These are phyloP conservation scores for Carcinoscorpius rotundicauda DNA, from an alignment of 1,140 invertebrate genomes.

Conservation along the genomic window DNA sequence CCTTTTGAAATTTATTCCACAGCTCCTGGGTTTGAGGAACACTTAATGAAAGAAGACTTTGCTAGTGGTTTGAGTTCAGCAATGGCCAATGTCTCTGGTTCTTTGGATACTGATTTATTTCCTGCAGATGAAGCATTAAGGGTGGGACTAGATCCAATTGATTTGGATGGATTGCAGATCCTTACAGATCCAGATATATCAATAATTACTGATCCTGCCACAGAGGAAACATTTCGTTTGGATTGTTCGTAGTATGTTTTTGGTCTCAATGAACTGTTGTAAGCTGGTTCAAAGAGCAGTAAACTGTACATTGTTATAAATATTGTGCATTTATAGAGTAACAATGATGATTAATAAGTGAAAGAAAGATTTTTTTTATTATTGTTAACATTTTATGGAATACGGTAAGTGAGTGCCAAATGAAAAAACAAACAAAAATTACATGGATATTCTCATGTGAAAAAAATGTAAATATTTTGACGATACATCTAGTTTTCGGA, in stretches of 20 bases:
- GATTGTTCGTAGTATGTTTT: slow-evolving; percentile 40
- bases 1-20: slow-evolving; percentile 36
- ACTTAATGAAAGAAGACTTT: slow-evolving; percentile 39
- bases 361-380: too few species aligned
- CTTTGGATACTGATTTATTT: slow-evolving; percentile 54
- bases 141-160: slow-evolving; percentile 57
- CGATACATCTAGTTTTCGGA: too few species aligned
- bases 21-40: slow-evolving; percentile 45
- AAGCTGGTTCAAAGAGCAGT: too few species aligned
- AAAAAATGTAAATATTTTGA: too few species aligned
- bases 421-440: too few species aligned
- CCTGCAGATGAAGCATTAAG: slow-evolving; percentile 49
- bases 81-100: slow-evolving; percentile 37
- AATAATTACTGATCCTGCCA: slow-evolving; percentile 66
- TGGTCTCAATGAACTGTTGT: too few species aligned
- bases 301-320: too few species aligned
- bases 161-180: slow-evolving; percentile 75
- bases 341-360: too few species aligned
- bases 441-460: too few species aligned
- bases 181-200: slow-evolving; percentile 64
- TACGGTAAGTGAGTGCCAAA: too few species aligned
- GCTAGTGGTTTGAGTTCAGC: slow-evolving; percentile 45
- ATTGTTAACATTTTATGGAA: too few species aligned
- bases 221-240: slow-evolving; percentile 75
- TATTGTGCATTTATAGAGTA: too few species aligned